Evolutionary conservation across 2,888 invertebrate species (phyloP).

Genomic region (Amblyjoppa fuscipennis): DNA sequence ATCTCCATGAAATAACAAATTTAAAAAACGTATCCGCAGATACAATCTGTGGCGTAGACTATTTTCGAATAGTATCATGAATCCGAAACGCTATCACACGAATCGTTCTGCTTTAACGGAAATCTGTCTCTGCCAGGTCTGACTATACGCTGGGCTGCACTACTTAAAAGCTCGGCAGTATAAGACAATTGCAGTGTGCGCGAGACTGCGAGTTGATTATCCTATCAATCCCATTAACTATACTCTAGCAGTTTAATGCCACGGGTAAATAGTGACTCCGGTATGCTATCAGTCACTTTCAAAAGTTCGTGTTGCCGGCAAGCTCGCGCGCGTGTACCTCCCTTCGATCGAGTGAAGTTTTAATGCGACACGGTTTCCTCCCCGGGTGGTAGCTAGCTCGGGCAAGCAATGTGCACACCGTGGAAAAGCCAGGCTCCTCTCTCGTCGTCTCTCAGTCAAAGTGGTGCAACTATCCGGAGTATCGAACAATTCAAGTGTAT

Average conservation of each 20-base stretch:
- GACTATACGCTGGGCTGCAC: conserved; percentile 29
- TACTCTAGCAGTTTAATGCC: conserved; percentile 18
- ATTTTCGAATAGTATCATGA: background rate
- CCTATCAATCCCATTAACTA: conserved; percentile 41
- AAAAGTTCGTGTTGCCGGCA: conserved; percentile 13
- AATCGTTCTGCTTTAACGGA: background rate
- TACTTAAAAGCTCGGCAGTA: conserved; percentile 46
- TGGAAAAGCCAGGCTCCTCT: conserved; percentile 31
- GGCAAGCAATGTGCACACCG: conserved; percentile 1
- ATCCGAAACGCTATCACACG: background rate
- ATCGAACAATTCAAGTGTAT: conserved; percentile 56
- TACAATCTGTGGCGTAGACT: background rate
- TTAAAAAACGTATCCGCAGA: background rate
- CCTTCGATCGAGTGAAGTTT: conserved; percentile 38
- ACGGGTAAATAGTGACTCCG: conserved; percentile 27
- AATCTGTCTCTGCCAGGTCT: background rate
- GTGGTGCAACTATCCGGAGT: conserved; percentile 50
- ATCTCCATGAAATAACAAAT: background rate
- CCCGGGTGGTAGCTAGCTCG: background rate
- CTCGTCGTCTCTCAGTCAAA: conserved; percentile 29
- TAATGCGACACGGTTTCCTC: conserved; percentile 18
- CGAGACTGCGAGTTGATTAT: conserved; percentile 21
- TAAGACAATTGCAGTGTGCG: conserved; percentile 21
- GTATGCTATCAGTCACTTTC: conserved; percentile 32
- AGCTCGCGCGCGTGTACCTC: background rate